phyloP scores from a whole-genome alignment of 2,113 vertebrate species.

The Orycteropus afer region DNA sequence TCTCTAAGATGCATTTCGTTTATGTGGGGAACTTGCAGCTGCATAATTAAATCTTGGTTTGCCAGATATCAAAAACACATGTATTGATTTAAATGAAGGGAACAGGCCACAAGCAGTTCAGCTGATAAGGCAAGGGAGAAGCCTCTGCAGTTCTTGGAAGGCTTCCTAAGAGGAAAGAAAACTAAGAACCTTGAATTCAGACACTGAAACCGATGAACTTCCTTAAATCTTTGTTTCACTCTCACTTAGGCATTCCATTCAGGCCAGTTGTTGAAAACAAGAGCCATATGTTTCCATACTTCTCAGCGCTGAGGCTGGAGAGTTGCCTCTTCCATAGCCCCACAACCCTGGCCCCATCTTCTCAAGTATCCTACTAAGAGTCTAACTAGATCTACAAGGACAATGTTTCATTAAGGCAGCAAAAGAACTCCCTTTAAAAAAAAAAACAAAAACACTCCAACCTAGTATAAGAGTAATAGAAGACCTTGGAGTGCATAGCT shows the following conservation, averaged over 20 bases:
- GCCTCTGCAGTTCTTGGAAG: slow-evolving; percentile 73
- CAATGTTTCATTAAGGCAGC: slow-evolving; percentile 42
- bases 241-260: slow-evolving; percentile 71
- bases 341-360: neutral
- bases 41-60: slow-evolving; percentile 86
- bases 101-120: slow-evolving; percentile 78
- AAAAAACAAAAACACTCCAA: slow-evolving; percentile 37
- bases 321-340: neutral
- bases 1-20: slow-evolving; percentile 83
- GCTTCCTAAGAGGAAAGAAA: slow-evolving; percentile 80
- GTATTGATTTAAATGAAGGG: slow-evolving; percentile 86
- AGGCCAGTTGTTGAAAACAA: slow-evolving; percentile 74
- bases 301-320: slow-evolving; percentile 12
- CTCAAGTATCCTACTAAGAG: slow-evolving; percentile 45
- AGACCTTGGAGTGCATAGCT: slow-evolving; percentile 33
- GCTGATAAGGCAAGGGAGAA: slow-evolving; percentile 79
- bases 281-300: slow-evolving; percentile 70
- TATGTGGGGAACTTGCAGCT: slow-evolving; percentile 83
- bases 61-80: slow-evolving; percentile 87
- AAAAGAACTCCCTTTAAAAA: slow-evolving; percentile 14
- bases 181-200: slow-evolving; percentile 73
- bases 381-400: slow-evolving; percentile 53
- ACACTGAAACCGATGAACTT: slow-evolving; percentile 78
- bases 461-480: neutral
- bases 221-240: slow-evolving; percentile 65